Base-by-base conservation (phyloP, 2,888 invertebrate genomes). In the Drosophila buzzatii region DNA sequence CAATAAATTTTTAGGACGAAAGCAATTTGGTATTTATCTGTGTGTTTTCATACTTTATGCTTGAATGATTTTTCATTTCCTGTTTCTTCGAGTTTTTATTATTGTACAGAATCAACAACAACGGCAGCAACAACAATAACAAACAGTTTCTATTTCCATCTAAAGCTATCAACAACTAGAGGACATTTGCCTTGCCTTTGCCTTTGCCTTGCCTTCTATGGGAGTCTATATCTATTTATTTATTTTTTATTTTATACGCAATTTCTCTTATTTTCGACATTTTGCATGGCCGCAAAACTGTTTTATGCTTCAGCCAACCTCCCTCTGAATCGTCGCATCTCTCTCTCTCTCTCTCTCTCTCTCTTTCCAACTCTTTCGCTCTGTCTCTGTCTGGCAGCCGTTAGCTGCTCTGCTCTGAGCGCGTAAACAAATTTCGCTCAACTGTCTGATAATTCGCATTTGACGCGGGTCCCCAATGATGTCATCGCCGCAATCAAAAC, bases 31-130 rank as follows among this genome's bases (percentile, higher is more conserved):
- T 70, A 85, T 85, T 85, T 85, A 82, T 85, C 79, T 87, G 76
- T 87, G 72, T 85, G 67, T 85, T 87, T 85, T 85, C 82, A 82
- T 81, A 87, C 76, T 85, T 85, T 85, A 81, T 85, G 88, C 82
- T 85, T 82, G 81, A 85, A 73, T 82, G 88, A 85, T 82, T 87
- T 82, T 82, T 79, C 83, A 87, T 87, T 85, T 85, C 82, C 79
- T 76, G 69, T 78, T 81, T 70, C 73, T 77, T 58, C 42, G 70
- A 79, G 61, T 72, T 72, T 81, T 73, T 77, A 79, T 82, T 82
- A 72, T 83, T 81, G 60, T 65, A 55, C 45, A 51, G 64, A 74
- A 74, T 61, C 66, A 78, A 78, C 56, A 77, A 66, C 53, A 73
- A 49, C 53, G 62, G 7, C 31, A 41, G n/a, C 53, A 64, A 45